Evolutionary conservation across 2,888 invertebrate genomes (phyloP).

Genomic region (Cloeon dipterum): DNA sequence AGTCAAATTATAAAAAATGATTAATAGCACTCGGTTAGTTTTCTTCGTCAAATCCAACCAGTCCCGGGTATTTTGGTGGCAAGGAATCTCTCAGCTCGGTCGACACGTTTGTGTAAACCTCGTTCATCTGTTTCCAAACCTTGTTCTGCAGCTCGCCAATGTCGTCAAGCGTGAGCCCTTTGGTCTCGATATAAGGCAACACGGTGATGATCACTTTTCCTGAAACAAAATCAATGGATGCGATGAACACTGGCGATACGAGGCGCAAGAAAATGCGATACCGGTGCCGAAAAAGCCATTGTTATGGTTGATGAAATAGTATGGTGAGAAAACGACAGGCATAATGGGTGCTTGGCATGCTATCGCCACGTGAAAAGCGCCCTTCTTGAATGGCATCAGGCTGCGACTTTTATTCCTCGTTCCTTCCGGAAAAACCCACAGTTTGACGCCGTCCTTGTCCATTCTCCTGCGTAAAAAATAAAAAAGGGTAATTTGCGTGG

Average conservation of each 20-base stretch:
- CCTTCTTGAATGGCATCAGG: slow-evolving; percentile 4
- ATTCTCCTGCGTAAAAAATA: no score
- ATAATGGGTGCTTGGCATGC: slow-evolving; percentile 1
- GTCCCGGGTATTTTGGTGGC: slow-evolving; percentile 23
- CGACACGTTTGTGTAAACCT: slow-evolving; percentile 24
- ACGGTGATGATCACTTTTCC: slow-evolving; percentile 29
- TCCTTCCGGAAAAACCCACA: neutral
- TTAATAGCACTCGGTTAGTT: no score
- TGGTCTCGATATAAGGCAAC: slow-evolving; percentile 27
- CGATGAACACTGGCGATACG: no score
- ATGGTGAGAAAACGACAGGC: slow-evolving; percentile 4
- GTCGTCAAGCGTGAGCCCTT: slow-evolving; percentile 24
- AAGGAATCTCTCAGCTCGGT: slow-evolving; percentile 24
- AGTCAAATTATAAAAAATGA: no score
- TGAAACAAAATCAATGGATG: no score
- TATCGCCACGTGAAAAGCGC: slow-evolving; percentile 4
- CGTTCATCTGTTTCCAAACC: slow-evolving; percentile 25
- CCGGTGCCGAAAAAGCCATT: slow-evolving; percentile 2
- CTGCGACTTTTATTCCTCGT: neutral
- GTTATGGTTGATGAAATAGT: slow-evolving; percentile 3
- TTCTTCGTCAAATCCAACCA: neutral
- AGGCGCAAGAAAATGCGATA: no score
- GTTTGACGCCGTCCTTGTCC: neutral
- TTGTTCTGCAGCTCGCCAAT: slow-evolving; percentile 24
- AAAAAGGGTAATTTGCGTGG: no score